Evolutionary conservation across 2,113 vertebrate species (phyloP).

Genomic region (Oxygymnocypris stewartii): DNA sequence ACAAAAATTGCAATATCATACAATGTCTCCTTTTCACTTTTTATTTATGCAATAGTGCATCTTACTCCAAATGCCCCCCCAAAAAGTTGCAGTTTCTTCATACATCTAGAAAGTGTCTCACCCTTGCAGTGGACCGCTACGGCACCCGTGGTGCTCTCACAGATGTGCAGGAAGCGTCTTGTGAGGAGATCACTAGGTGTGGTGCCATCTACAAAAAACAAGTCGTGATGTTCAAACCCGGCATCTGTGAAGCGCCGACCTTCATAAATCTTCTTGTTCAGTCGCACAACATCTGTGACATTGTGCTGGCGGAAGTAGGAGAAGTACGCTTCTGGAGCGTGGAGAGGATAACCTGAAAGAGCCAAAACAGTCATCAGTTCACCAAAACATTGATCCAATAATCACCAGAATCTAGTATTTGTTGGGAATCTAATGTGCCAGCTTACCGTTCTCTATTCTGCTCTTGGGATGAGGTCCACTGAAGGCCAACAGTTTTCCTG

Average conservation of each 20-base stretch:
- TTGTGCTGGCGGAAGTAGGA: slow-evolving; percentile 91
- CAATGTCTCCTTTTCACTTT: background rate
- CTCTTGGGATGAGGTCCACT: slow-evolving; percentile 96
- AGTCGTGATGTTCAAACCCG: slow-evolving; percentile 94
- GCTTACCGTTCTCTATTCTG: slow-evolving; percentile 93
- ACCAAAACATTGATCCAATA: background rate
- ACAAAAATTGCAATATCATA: background rate
- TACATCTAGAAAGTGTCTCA: slow-evolving; percentile 54
- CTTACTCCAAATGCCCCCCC: background rate
- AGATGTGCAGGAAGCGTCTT: slow-evolving; percentile 91
- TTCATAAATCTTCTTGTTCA: slow-evolving; percentile 96
- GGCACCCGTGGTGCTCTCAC: slow-evolving; percentile 91
- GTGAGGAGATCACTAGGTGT: slow-evolving; percentile 89
- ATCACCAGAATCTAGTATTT: background rate
- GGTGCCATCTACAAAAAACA: slow-evolving; percentile 97
- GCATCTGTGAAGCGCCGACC: slow-evolving; percentile 88
- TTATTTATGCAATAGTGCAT: background rate
- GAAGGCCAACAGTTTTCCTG: slow-evolving; percentile 93
- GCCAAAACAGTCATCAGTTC: background rate
- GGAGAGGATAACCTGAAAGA: slow-evolving; percentile 84
- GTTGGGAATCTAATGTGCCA: background rate
- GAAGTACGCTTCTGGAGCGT: slow-evolving; percentile 94
- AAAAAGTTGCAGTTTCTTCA: background rate
- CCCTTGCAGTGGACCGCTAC: slow-evolving; percentile 97
- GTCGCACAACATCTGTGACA: slow-evolving; percentile 85